Evolutionary conservation across 1,140 invertebrate genomes (phyloP), one percentile per base, ranked within the genome.

Genomic region (Heliconius nattereri): DNA sequence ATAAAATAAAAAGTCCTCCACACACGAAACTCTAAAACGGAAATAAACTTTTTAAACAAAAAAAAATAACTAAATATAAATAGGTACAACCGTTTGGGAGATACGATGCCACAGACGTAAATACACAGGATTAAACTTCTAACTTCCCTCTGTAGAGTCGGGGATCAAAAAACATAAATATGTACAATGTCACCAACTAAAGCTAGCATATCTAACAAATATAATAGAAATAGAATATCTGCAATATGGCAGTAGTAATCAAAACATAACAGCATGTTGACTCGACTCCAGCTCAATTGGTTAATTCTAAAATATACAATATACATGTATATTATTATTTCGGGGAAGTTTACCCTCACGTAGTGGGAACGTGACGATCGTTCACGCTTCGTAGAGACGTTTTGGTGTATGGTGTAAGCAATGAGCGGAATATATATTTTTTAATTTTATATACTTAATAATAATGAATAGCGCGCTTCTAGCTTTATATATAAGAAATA

Each of bases 271-370:
- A 75, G 49, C 20, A 72, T 78, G 70, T 78, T 78, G 76, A 78
- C 70, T 52, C 76, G 45, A 72, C 20, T 49, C 20, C 16, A 32
- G 35, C 57, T 71, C 76, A 75, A 77, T 78, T 76, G 74, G 81
- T 72, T 84, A 82, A 84, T 82, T 82, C 81, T 76, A 78, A 85
- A 87, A 89, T 85, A 85, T 85, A 85, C 86, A 87, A 89, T 85
- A 85, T 85, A 86, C 86, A 86, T 84, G 77, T 80, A 78, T 73
- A 78, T 86, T 87, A 87, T 85, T 84, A 86, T 87, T 88, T 86
- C 78, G 81, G 57, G 70, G 80, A 73, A 76, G 83, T 77, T 85
- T 80, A 80, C 83, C 52, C 79, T 84, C 86, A 87, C 86, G 86
- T 87, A 86, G 78, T 73, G 54, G 79, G 83, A 74, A 87, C 87